These are phyloP conservation scores for Ormyrus labotus DNA, from an alignment of 2,888 invertebrate species.

Conservation along the genomic window DNA sequence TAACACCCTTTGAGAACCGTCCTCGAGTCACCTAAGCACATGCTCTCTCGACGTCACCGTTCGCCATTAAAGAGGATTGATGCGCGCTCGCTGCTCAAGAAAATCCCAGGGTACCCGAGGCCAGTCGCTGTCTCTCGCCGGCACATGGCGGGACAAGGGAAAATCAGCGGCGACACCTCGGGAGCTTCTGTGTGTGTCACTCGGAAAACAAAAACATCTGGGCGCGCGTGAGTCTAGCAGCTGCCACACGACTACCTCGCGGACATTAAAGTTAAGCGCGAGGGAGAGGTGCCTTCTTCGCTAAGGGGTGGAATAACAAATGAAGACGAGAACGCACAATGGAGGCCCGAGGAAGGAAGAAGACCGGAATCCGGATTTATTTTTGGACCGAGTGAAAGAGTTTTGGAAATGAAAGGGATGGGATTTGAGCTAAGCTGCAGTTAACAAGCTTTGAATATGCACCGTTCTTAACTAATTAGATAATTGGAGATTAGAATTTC, in stretches of 20 bases:
- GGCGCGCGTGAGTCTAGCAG: neutral
- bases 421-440: neutral
- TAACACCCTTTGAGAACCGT: constrained; percentile 38
- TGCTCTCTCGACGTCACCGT: neutral
- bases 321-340: constrained; percentile 1
- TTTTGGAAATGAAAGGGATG: neutral
- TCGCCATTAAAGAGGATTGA: constrained; percentile 47
- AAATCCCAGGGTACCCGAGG: neutral
- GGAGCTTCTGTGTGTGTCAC: neutral
- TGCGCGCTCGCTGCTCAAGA: constrained; percentile 11
- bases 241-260: neutral
- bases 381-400: neutral
- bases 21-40: constrained; percentile 29
- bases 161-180: constrained; percentile 9
- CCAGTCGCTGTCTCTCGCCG: neutral
- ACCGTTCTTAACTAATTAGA: too few relatives aligned
- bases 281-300: neutral
- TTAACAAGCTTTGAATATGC: too few relatives aligned
- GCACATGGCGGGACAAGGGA: neutral
- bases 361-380: constrained; percentile 43
- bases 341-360: neutral
- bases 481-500: too few relatives aligned
- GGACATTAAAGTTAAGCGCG: neutral
- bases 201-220: constrained; percentile 47
- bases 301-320: constrained; percentile 39